These are phyloP conservation scores for Stenopsyche tienmushanensis DNA, from an alignment of 1,140 invertebrate genomes.

Conservation along the genomic window DNA sequence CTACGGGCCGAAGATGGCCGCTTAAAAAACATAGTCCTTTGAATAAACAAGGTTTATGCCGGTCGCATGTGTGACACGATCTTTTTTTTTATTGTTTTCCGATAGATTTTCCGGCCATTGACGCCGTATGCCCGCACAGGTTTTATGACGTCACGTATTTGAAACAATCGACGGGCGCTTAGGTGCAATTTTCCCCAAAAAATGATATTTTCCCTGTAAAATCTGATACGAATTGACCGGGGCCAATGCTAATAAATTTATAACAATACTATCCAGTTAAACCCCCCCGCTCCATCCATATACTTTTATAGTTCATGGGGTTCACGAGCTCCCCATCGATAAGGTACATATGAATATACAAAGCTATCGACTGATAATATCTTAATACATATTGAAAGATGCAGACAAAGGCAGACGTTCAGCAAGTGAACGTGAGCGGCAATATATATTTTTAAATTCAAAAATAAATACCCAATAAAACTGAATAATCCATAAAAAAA, in stretches of 20 bases:
- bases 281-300: no score
- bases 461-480: no score
- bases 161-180: background rate
- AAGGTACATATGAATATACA: no score
- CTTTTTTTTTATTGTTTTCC: background rate
- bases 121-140: background rate
- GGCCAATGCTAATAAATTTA: background rate
- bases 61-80: background rate
- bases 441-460: no score
- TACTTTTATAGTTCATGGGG: no score
- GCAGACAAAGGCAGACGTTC: no score
- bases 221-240: background rate
- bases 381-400: no score
- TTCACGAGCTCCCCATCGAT: no score
- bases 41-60: background rate
- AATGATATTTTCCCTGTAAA: background rate
- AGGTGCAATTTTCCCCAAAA: background rate
- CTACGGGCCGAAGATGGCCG: background rate
- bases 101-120: background rate
- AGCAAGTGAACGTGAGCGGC: no score
- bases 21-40: background rate
- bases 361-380: no score
- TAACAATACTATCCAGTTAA: no score
- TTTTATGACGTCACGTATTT: background rate
- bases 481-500: no score